Base-by-base conservation (phyloP, 1,140 invertebrate species). In the Uloborus diversus region DNA sequence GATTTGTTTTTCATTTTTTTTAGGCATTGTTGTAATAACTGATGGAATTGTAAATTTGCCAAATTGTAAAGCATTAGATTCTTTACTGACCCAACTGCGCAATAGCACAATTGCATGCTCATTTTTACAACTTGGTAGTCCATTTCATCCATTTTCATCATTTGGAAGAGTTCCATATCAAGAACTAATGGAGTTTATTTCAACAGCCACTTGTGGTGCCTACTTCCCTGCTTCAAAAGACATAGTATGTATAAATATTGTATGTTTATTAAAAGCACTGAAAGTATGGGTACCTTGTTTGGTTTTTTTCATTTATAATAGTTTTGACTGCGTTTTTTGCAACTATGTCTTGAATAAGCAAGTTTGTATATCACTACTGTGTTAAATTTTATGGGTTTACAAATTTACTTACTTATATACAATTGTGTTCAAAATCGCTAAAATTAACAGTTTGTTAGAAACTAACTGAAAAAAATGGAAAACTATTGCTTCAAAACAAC, bases 1-100 rank as follows among this genome's bases (percentile, higher is more conserved):
- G n/a, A n/a, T n/a, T n/a, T n/a, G n/a, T n/a, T n/a, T n/a, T n/a
- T n/a, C n/a, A n/a, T 81, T 81, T 65, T 82, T 89, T 89, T 59
- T 85, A 94, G 92, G 93, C 87, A 90, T 95, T 85, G 89, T 95
- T 62, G 89, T 95, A 49, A 90, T 95, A 68, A 93, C 93, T 17
- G 94, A 95, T 87, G 94, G 93, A 2, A 91, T 94, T 65, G 90
- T 94, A n/a, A 91, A 91, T 71, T 89, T 93, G 20, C 92, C 93
- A 7, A 93, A 94, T 85, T 89, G 91, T 28, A 90, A 90, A 82
- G 89, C 92, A 47, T 89, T 94, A 82, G 93, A 95, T 83, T 90
- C 90, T 13, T 86, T 95, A 14, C 86, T 95, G 66, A 90, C 90
- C 68, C 93, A 94, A 85, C 86, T 95, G 47, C 89, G 94, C 79